phyloP scores from a whole-genome alignment of 1,140 invertebrate species.

The Theocolax elegans region DNA sequence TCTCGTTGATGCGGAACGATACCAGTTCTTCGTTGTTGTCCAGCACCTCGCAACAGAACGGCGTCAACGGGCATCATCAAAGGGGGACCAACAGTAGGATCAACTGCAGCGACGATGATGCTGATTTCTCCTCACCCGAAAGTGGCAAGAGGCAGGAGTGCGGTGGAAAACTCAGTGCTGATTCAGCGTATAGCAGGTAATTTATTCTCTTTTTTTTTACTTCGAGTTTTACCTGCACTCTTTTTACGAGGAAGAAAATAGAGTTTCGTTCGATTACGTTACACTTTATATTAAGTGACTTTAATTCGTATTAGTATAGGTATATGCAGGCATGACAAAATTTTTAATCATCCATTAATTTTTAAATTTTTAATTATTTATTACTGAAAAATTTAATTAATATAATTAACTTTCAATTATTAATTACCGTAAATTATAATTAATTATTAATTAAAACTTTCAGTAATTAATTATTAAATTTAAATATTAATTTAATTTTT shows the following conservation, averaged over 20 bases:
- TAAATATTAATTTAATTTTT: too few species aligned
- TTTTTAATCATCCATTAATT: too few species aligned
- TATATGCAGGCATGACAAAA: too few species aligned
- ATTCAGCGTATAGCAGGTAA: constrained; percentile 79
- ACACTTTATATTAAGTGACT: too few species aligned
- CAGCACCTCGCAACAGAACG: constrained; percentile 45
- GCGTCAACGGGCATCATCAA: constrained; percentile 18
- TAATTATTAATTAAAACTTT: too few species aligned
- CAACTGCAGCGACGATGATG: constrained; percentile 60
- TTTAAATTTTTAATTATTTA: too few species aligned
- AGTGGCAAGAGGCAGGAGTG: constrained; percentile 56
- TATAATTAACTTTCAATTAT: too few species aligned
- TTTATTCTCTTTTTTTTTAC: background rate
- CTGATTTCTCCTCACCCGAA: constrained; percentile 60
- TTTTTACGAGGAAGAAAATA: background rate
- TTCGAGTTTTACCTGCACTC: background rate
- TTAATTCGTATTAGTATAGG: too few species aligned
- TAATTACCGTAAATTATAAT: too few species aligned
- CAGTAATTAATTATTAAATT: too few species aligned
- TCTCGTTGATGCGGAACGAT: constrained; percentile 55
- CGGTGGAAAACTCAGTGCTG: constrained; percentile 65
- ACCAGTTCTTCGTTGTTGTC: constrained; percentile 47
- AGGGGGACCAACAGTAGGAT: constrained; percentile 10
- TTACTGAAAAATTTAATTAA: too few species aligned
- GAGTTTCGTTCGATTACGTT: too few species aligned